Base-by-base conservation (phyloP, 2,797 vertebrate species). In the Periophthalmus magnuspinnatus region DNA sequence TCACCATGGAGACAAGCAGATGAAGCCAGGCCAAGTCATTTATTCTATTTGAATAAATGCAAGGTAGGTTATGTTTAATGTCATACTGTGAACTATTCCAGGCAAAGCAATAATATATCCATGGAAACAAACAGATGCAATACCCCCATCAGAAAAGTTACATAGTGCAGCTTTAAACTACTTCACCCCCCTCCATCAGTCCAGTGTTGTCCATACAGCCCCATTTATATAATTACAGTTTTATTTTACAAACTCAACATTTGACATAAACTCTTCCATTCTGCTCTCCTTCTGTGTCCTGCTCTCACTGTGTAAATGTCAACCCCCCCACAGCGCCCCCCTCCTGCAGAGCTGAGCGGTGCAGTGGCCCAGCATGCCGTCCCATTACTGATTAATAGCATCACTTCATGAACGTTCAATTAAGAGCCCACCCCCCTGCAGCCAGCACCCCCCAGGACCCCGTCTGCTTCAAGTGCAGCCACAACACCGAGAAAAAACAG, bases 311-410 rank as follows among this genome's bases (percentile, higher is more conserved):
- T 86, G 89, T 72, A 81, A 90, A 91, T 91, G 90, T 90, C 90
- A 91, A 61, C 75, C 81, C 62, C 78, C 83, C 86, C 81, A 86
- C 86, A 83, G 84, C 66, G 52, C 38, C 77, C 77, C 72, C 82
- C 52, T 65, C 88, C 84, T 48, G 87, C 84, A 78, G 87, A 6
- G 87, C 64, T 14, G 75, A 74, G 80, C 68, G 85, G 79, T 83
- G 81, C 76, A 75, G 50, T 58, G 69, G 83, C 86, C 65, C 90
- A 89, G 86, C 88, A 84, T 73, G 88, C 14, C 67, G 82, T 70
- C 83, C 86, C 84, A 89, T 90, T 89, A 90, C 86, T 88, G 88
- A 86, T 90, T 90, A 89, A 91, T 90, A 82, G 82, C 85, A 72
- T 71, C 72, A 62, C 86, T 85, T 87, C 84, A 81, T 76, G 74